Evolutionary conservation across 30 jellyfish, hydroid and myxozoan genomes (phyloP).

Genomic region (Catostylus mosaicus): DNA sequence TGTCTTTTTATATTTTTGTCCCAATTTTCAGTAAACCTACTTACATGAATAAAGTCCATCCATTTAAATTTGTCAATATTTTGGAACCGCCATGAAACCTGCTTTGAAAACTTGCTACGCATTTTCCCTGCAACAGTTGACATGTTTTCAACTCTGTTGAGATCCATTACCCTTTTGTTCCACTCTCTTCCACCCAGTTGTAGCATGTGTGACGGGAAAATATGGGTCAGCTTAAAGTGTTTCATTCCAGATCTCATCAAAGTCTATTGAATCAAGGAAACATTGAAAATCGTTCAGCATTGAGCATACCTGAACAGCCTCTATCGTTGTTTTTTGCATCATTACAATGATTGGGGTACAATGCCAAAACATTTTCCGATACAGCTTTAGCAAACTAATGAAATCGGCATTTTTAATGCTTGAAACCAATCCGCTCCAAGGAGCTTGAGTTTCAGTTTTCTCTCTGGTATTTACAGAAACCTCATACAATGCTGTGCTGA

Average conservation of each 20-base stretch:
- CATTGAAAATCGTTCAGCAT: not conserved
- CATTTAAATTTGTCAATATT: no score
- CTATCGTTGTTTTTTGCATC: not conserved
- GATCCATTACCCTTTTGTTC: not conserved
- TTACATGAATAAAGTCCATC: not conserved
- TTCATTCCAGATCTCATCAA: slow-evolving; percentile 25
- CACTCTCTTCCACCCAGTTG: slow-evolving; percentile 24
- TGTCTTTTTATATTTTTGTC: not conserved
- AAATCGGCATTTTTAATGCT: not conserved
- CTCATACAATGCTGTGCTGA: not conserved
- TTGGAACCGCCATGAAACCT: no score
- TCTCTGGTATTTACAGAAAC: slow-evolving; percentile 9
- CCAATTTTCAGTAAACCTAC: not conserved
- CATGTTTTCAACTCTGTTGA: no score
- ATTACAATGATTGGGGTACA: slow-evolving; percentile 14
- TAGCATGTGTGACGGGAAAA: slow-evolving; percentile 6
- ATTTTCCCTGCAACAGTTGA: no score
- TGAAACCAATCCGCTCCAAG: no score
- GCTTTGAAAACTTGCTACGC: no score
- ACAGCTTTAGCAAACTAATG: not conserved
- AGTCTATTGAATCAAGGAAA: not conserved
- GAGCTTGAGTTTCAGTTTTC: no score
- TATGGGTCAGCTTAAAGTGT: slow-evolving; percentile 13
- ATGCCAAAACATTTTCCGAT: not conserved
- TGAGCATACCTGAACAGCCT: not conserved